Base-by-base conservation (phyloP, 2,888 invertebrate species). In the Chymomyza caudatula region DNA sequence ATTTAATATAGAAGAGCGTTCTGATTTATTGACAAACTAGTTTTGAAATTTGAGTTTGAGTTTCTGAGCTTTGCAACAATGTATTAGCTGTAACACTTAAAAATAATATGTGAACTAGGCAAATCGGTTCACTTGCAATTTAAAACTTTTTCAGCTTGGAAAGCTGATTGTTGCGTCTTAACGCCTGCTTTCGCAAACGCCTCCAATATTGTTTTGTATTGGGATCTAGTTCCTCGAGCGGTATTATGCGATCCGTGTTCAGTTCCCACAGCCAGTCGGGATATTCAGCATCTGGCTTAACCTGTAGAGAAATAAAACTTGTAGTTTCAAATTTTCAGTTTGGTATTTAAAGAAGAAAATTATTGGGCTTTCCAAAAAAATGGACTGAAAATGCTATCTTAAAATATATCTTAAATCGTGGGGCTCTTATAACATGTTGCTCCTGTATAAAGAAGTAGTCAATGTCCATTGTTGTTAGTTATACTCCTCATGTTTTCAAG, bases 261-360 rank as follows among this genome's bases (percentile, higher is more conserved):
- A 98, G 86, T 2, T 86, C 91, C 98, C 97, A 98, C 67, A 98
- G 91, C 98, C 98, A 98, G 1, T 94, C 94, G 0, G 98, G 98
- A 90, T 98, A 98, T 87, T 97, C 96, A 20, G 92, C 92, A 86
- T 96, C 95, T 0, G 94, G 92, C 88, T 94, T 94, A 17, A 94
- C 67, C 90, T 91, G 57, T 37, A 78, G 60, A 4, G 20, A 60
- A 2, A 54, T 6, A 3, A 54, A 1, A 53, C 13, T 3, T 4
- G 5, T n/a, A n/a, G 20, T 6, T 11, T 8, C 20, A 2, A 15
- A 3, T 13, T 1, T 54, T 54, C 6, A 29, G 5, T 4, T 25
- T n/a, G n/a, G n/a, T n/a, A n/a, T n/a, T n/a, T n/a, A n/a, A n/a
- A n/a, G n/a, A n/a, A n/a, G n/a, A n/a, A n/a, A n/a, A n/a, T n/a